A percentile compares a stretch with the other conserved stretches of the same genome.
phyloP scores from a whole-genome alignment of 2,888 invertebrate species.

The Dryococelus australis region DNA sequence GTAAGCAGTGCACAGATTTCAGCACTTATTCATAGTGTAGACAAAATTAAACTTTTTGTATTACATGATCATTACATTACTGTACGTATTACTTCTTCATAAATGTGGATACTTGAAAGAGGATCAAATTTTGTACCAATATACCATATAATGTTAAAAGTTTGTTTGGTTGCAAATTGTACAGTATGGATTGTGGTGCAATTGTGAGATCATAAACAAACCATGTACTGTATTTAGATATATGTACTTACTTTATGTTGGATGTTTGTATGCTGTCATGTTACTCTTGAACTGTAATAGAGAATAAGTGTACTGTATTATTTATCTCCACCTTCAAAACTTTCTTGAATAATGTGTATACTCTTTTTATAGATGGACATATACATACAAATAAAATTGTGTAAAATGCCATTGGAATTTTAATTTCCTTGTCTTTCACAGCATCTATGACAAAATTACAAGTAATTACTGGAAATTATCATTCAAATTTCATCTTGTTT shows the following conservation, averaged over 20 bases:
- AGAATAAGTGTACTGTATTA: background rate
- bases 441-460: background rate
- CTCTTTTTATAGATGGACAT: slow-evolving; percentile 9
- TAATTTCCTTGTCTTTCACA: background rate
- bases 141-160: too few relatives aligned
- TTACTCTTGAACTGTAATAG: background rate
- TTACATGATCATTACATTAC: too few relatives aligned
- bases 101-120: too few relatives aligned
- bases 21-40: too few relatives aligned
- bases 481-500: too few relatives aligned
- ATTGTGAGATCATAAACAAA: background rate
- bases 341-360: background rate
- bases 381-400: slow-evolving; percentile 6
- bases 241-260: background rate
- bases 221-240: background rate
- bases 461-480: background rate
- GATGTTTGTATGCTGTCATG: background rate
- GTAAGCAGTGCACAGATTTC: too few relatives aligned
- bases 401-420: background rate
- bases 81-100: too few relatives aligned
- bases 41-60: too few relatives aligned
- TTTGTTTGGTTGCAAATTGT: too few relatives aligned
- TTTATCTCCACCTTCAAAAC: background rate
- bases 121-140: too few relatives aligned
- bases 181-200: background rate